A percentile compares a stretch with the other conserved stretches of the same genome.
Evolutionary conservation across 2,888 invertebrate species (phyloP).

Genomic region (Pollenia labialis): DNA sequence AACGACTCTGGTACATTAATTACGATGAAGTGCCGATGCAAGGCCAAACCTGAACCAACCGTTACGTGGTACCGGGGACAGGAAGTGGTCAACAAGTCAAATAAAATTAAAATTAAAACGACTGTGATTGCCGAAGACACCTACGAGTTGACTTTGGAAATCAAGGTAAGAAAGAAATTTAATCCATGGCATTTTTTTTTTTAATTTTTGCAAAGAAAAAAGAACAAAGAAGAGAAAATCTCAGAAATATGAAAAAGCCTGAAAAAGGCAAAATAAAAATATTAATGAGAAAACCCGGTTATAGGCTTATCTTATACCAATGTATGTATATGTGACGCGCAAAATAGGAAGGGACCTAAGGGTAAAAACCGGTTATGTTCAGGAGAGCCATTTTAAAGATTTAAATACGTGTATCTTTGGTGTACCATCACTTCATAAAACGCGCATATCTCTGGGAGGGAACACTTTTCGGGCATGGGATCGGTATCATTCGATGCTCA

Average conservation of each 20-base stretch:
- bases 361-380: too few species aligned
- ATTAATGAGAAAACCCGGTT: too few species aligned
- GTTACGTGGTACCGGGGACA: conserved; percentile 98
- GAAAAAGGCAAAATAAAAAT: too few species aligned
- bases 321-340: too few species aligned
- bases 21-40: conserved; percentile 98
- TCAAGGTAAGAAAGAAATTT: conserved; percentile 86
- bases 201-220: neutral
- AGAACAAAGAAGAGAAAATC: neutral
- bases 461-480: too few species aligned
- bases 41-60: conserved; percentile 96
- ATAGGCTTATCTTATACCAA: too few species aligned
- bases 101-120: conserved; percentile 92
- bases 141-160: conserved; percentile 92
- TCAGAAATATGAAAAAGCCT: neutral
- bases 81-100: conserved; percentile 92
- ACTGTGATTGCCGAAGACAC: conserved; percentile 92
- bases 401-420: too few species aligned
- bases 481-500: too few species aligned
- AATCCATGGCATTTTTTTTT: neutral
- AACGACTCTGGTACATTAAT: conserved; percentile 98
- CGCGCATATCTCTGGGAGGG: too few species aligned
- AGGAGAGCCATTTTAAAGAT: too few species aligned
- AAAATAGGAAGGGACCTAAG: too few species aligned
- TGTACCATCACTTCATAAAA: too few species aligned